A percentile compares a stretch with the other conserved stretches of the same genome.
Conservation (phyloP, 2,797 vertebrate genomes). For the Pipistrellus pipistrellus region DNA sequence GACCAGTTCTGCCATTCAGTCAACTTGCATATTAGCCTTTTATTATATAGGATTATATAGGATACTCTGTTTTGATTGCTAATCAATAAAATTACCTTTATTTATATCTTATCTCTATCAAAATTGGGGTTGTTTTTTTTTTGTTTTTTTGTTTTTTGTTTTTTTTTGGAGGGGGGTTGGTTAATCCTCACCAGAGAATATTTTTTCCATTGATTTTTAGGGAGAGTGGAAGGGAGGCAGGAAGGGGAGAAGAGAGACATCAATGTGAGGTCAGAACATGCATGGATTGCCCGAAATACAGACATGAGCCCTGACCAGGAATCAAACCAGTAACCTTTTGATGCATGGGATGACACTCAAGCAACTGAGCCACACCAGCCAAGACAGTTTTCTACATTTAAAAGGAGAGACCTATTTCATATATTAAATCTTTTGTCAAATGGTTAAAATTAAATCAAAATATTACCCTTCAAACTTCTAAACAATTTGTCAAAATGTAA, state of each 20-base stretch:
- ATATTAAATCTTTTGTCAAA: constrained; percentile 41
- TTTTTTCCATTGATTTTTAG: not conserved
- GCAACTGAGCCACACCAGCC: not conserved
- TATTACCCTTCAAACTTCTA: not conserved
- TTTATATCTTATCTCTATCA: not conserved
- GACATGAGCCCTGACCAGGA: not conserved
- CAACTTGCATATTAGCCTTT: no score
- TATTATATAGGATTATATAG: not conserved
- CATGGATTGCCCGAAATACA: not conserved
- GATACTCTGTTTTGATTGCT: not conserved
- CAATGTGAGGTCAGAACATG: not conserved
- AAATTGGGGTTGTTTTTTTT: no score
- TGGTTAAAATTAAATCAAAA: constrained; percentile 9
- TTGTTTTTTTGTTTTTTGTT: no score
- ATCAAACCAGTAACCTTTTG: not conserved
- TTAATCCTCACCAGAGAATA: no score
- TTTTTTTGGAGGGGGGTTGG: not conserved
- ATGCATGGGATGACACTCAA: not conserved
- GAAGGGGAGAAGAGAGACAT: not conserved
- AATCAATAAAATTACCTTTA: constrained; percentile 28
- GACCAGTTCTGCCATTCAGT: no score
- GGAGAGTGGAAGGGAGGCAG: not conserved
- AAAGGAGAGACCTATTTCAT: not conserved
- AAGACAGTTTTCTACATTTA: not conserved
- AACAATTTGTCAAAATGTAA: constrained; percentile 5